Evolutionary conservation across 2,797 vertebrate species (phyloP).

Genomic region (Pseudochromis fuscus): DNA sequence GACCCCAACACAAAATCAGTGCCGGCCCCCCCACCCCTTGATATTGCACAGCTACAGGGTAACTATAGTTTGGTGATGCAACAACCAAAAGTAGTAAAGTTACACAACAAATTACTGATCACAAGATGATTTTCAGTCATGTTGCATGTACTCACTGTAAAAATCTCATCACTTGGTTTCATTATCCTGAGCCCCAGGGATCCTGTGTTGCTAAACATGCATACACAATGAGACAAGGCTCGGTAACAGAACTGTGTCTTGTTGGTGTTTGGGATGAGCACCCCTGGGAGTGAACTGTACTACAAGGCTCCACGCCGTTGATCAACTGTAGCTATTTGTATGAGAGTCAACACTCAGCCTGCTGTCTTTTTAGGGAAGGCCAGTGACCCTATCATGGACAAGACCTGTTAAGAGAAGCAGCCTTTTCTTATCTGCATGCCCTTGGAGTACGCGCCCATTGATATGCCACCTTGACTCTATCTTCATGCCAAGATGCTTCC

Average conservation of each 20-base stretch:
- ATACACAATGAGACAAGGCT: conserved; percentile 61
- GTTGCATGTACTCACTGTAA: conserved; percentile 14
- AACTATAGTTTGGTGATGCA: background rate
- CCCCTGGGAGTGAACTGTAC: conserved; percentile 53
- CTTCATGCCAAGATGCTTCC: conserved; percentile 88
- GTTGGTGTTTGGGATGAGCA: conserved; percentile 60
- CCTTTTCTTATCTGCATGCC: conserved; percentile 83
- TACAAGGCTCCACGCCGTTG: conserved; percentile 55
- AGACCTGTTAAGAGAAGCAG: conserved; percentile 77
- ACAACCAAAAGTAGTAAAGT: background rate
- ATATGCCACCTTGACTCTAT: conserved; percentile 87
- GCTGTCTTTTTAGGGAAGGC: conserved; percentile 69
- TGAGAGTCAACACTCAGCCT: conserved; percentile 61
- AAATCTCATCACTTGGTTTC: conserved; percentile 39
- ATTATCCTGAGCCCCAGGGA: conserved; percentile 36
- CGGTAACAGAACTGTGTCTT: conserved; percentile 55
- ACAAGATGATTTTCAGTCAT: conserved; percentile 27
- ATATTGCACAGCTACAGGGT: background rate
- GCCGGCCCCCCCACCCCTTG: no score
- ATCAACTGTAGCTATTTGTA: conserved; percentile 72
- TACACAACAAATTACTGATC: conserved; percentile 4
- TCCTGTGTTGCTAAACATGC: conserved; percentile 32
- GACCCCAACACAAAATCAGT: no score
- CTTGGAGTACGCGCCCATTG: conserved; percentile 85
- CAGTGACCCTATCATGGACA: conserved; percentile 78